Conservation (phyloP, 2,113 vertebrate genomes). For the Leuciscus idus region DNA sequence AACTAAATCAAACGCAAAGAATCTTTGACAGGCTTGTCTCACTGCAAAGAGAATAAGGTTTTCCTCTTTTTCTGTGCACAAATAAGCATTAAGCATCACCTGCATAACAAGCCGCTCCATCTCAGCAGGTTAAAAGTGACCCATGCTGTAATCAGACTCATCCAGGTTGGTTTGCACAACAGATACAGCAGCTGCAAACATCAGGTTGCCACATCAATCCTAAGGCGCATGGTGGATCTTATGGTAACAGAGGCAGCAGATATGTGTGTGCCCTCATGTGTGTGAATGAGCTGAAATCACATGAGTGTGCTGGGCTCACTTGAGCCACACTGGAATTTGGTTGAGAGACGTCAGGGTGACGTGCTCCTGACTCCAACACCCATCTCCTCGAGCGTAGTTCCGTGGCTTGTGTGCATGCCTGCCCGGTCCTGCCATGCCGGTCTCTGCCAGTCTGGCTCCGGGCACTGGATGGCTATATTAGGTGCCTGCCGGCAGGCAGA, state of each 20-base stretch:
- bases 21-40: neutral
- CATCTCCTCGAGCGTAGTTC: neutral
- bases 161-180: conserved; percentile 15
- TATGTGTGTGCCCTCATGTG: conserved; percentile 1
- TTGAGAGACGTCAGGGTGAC: conserved; percentile 59
- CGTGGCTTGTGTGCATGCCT: conserved; percentile 15
- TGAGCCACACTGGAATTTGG: conserved; percentile 55
- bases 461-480: conserved; percentile 70
- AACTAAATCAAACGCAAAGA: neutral
- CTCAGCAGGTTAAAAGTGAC: conserved; percentile 19
- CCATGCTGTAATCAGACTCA: conserved; percentile 41
- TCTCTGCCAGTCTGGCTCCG: conserved; percentile 21
- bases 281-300: conserved; percentile 19
- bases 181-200: conserved; percentile 16
- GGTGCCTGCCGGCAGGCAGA: conserved; percentile 49
- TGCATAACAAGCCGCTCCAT: neutral
- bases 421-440: neutral
- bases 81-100: neutral
- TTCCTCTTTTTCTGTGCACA: neutral
- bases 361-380: neutral
- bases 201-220: conserved; percentile 45
- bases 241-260: conserved; percentile 28
- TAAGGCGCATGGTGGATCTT: conserved; percentile 28
- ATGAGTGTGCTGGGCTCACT: conserved; percentile 35
- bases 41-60: neutral